Conservation (phyloP, 2,113 vertebrate species). For the Zapornia atra region DNA sequence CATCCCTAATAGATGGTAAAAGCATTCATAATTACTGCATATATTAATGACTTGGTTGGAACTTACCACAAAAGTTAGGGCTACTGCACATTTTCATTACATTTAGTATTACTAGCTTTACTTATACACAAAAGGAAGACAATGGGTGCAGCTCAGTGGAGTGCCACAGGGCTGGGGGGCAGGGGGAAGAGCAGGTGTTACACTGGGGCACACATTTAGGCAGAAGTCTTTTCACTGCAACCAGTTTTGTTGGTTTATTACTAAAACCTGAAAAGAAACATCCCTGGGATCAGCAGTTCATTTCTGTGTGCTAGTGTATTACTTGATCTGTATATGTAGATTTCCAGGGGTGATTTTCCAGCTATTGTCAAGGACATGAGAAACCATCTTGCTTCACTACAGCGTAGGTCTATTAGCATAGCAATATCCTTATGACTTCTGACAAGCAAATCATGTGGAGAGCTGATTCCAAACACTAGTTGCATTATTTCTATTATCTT, state of each 20-base stretch:
- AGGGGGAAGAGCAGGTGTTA: not conserved
- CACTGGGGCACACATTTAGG: rapidly evolving
- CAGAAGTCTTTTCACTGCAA: not conserved
- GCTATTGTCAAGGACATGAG: not conserved
- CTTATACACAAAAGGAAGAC: not conserved
- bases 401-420: not conserved
- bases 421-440: not conserved
- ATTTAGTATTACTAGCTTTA: not conserved
- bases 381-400: not conserved
- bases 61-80: not conserved
- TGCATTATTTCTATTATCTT: not conserved
- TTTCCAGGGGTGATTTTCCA: not conserved
- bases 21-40: not conserved
- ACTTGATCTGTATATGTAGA: not conserved
- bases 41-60: not conserved
- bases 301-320: not conserved
- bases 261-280: not conserved
- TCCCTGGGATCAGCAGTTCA: not conserved
- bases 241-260: not conserved
- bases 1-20: not conserved
- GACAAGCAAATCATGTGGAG: not conserved
- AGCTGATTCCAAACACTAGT: not conserved
- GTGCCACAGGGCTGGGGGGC: not conserved
- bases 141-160: not conserved
- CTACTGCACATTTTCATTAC: not conserved